Conservation (phyloP, 2,113 vertebrate genomes). For the Oncorhynchus gorbuscha region DNA sequence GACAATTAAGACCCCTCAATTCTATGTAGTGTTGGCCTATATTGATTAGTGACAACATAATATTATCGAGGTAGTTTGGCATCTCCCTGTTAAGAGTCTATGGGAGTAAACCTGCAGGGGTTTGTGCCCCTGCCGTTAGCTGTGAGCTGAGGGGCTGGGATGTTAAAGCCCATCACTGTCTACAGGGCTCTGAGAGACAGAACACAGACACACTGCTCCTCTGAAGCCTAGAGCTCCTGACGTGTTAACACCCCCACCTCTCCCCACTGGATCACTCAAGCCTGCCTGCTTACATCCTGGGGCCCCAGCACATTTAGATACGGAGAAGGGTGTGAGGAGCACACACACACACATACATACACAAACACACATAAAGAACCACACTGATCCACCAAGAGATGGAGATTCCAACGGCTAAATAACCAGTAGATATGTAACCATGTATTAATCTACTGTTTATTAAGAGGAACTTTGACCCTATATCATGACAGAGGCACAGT, state of each 20-base stretch:
- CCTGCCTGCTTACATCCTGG: conserved; percentile 33
- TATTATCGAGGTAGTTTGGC: conserved; percentile 5
- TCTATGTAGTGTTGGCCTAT: background rate
- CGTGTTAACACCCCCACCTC: conserved; percentile 30
- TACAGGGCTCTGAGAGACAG: conserved; percentile 41
- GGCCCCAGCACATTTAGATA: conserved; percentile 36
- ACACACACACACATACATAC: conserved; percentile 22
- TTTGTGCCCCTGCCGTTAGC: conserved; percentile 17
- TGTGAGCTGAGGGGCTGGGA: conserved; percentile 36
- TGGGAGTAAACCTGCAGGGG: background rate
- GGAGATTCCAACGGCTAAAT: background rate
- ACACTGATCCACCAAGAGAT: background rate
- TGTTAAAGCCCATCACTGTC: conserved; percentile 29
- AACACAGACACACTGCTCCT: conserved; percentile 48
- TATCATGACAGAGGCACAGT: too few relatives aligned
- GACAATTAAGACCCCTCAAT: background rate
- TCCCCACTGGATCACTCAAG: conserved; percentile 16
- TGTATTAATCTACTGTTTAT: too few relatives aligned
- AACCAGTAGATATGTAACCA: background rate
- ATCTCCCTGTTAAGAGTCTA: background rate
- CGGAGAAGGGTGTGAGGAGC: conserved; percentile 13
- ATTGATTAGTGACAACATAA: conserved; percentile 21
- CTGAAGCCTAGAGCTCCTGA: conserved; percentile 41
- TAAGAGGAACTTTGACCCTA: too few relatives aligned
- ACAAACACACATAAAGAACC: conserved; percentile 11